Conservation (phyloP, 1,140 invertebrate species). For the Ylistrum balloti region DNA sequence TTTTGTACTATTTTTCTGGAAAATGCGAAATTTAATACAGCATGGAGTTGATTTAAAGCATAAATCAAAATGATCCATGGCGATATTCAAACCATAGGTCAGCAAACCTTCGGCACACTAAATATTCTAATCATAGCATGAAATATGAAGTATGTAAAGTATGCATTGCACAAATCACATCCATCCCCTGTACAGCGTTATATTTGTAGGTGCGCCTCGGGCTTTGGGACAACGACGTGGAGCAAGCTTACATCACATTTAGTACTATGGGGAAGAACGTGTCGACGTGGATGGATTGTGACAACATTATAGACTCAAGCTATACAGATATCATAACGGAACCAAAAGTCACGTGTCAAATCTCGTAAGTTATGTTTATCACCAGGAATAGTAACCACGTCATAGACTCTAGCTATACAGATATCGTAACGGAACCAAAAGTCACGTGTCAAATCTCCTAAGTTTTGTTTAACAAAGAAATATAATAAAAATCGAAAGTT, state of each 20-base stretch:
- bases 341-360: neutral
- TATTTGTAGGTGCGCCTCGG: slow-evolving; percentile 50
- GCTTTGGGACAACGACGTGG: slow-evolving; percentile 48
- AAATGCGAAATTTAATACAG: too few species aligned
- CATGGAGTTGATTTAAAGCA: too few species aligned
- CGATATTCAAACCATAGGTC: too few species aligned
- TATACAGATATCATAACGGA: slow-evolving; percentile 48
- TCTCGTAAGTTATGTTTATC: neutral
- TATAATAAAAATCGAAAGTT: too few species aligned
- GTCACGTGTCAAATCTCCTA: neutral
- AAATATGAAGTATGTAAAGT: too few species aligned
- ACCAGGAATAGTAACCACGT: slow-evolving; percentile 51
- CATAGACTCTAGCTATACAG: slow-evolving; percentile 54
- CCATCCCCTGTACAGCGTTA: too few species aligned
- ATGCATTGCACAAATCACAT: too few species aligned
- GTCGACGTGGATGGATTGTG: slow-evolving; percentile 56
- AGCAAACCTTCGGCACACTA: too few species aligned
- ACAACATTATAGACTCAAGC: slow-evolving; percentile 55
- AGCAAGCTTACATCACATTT: slow-evolving; percentile 50
- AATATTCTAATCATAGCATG: too few species aligned
- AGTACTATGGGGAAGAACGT: slow-evolving; percentile 51
- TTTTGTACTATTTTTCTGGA: too few species aligned
- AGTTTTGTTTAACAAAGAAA: neutral
- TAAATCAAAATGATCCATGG: too few species aligned
- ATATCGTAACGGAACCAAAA: slow-evolving; percentile 4